Base-by-base conservation (phyloP, 1,140 invertebrate species). In the Sitophilus oryzae region DNA sequence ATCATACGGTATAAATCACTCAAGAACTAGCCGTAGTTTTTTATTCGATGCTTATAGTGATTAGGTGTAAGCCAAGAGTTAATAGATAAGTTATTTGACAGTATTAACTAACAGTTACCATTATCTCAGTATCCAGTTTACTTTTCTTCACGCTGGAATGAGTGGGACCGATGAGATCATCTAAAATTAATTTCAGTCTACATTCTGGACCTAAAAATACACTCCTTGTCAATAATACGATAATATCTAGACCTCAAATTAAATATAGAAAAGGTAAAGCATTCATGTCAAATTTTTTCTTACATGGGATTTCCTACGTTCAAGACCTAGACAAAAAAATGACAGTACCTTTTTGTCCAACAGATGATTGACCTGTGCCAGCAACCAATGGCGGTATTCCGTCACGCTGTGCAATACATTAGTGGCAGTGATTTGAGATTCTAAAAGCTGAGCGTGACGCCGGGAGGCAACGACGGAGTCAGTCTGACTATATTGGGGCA, bases 341-440 rank as follows among this genome's bases (percentile, higher is more conserved):
- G 8, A 23, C 48, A 58, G 66, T 68, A 86, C 88, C 88, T 78
- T 90, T 78, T 90, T 84, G 48, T 86, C 81, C 15, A 84, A 73
- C 36, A 91, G 74, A 74, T 89, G 89, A 47, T 84, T 75, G 30
- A 88, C 82, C 11, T 86, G 79, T 11, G 82, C 79, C 30, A 85
- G 72, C 35, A 91, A 66, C 89, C 89, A 92, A 71, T 89, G 85
- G 47, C 81, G 74, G 65, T 89, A 93, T 73, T 93, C 89, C 16
- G 76, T 70, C 0, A 78, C 60, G 9, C 88, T 89, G 1, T 81
- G 74, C 10, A 93, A 72, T 23, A 82, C 78, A 56, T 81, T 74
- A 44, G 86, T 80, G 25, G 83, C 78, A 2, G 83, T 74, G 44
- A 92, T 68, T 66, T 92, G 89, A 60, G 80, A 79, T 68, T 92